Conservation (phyloP, 2,797 vertebrate species). For the Ctenopoma kingsleyae region DNA sequence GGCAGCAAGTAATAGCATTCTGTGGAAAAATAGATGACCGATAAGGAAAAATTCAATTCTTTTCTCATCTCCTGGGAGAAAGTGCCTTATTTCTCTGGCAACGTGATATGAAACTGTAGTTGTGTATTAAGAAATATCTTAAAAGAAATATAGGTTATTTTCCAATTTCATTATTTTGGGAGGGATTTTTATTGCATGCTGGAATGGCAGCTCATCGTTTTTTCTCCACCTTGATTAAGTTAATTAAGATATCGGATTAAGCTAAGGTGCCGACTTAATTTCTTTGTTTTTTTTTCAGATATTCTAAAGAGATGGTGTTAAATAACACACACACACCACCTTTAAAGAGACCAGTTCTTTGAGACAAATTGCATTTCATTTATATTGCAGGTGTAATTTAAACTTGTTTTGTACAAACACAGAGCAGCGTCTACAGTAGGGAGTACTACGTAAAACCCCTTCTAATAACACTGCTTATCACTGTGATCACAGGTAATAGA, state of each 20-base stretch:
- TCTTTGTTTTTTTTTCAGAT: constrained; percentile 74
- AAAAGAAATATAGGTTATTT: constrained; percentile 87
- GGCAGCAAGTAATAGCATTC: constrained; percentile 99
- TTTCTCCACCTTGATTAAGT: constrained; percentile 75
- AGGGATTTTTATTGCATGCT: constrained; percentile 71
- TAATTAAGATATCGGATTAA: constrained; percentile 83
- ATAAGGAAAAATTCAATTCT: constrained; percentile 99
- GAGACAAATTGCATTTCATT: constrained; percentile 66
- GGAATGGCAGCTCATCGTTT: constrained; percentile 56
- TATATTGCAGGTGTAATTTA: constrained; percentile 61
- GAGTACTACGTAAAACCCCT: constrained; percentile 27
- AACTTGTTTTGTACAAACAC: constrained; percentile 60
- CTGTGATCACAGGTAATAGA: constrained; percentile 48
- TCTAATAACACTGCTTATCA: constrained; percentile 61
- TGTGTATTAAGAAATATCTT: constrained; percentile 89
- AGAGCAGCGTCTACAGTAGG: neutral
- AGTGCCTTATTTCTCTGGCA: constrained; percentile 97
- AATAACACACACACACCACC: constrained; percentile 48
- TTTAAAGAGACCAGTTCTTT: constrained; percentile 42
- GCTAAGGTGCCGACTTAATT: constrained; percentile 74
- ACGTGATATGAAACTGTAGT: constrained; percentile 98
- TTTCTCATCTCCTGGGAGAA: constrained; percentile 99
- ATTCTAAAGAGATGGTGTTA: constrained; percentile 53
- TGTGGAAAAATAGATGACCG: constrained; percentile 99
- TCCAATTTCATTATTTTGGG: constrained; percentile 80